Evolutionary conservation across 2,888 invertebrate species (phyloP).

Genomic region (Galeopsomyia nigrocyanea): DNA sequence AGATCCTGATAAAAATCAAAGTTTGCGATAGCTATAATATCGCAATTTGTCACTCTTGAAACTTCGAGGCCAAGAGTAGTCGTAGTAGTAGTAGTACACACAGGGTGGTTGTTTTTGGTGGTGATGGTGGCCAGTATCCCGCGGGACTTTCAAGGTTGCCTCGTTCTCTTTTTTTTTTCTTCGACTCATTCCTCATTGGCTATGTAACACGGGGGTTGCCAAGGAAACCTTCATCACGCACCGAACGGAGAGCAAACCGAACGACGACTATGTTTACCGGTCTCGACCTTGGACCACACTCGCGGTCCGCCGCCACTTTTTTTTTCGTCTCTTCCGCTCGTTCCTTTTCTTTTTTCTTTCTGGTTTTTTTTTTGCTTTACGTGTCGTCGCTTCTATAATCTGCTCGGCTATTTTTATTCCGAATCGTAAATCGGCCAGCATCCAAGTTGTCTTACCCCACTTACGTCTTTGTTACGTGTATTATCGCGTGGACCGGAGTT

Average conservation of each 20-base stretch:
- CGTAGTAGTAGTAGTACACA: neutral
- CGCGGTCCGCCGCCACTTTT: conserved; percentile 50
- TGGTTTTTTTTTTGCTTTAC: neutral
- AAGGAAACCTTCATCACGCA: conserved; percentile 53
- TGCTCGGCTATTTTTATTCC: no score
- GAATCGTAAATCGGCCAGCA: no score
- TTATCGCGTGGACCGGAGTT: no score
- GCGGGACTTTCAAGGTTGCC: conserved; percentile 54
- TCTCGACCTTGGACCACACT: conserved; percentile 65
- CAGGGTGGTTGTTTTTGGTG: neutral
- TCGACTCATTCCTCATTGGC: conserved; percentile 4
- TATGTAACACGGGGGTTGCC: conserved; percentile 54
- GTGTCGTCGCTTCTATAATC: neutral
- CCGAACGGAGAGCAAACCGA: no score
- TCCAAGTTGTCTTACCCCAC: no score
- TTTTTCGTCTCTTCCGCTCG: conserved; percentile 2
- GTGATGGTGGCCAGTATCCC: conserved; percentile 47
- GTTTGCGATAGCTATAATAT: conserved; percentile 28
- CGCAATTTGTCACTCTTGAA: conserved; percentile 41
- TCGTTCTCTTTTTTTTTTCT: conserved; percentile 29
- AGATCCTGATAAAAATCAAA: conserved; percentile 33
- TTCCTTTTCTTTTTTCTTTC: neutral
- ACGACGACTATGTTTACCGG: conserved; percentile 57
- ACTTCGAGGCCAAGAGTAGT: conserved; percentile 19
- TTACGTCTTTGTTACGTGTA: no score